A percentile compares a stretch with the other conserved stretches of the same genome.
These are phyloP conservation scores for Marcusenius ussheri DNA, from an alignment of 2,113 vertebrate species.

Conservation along the genomic window DNA sequence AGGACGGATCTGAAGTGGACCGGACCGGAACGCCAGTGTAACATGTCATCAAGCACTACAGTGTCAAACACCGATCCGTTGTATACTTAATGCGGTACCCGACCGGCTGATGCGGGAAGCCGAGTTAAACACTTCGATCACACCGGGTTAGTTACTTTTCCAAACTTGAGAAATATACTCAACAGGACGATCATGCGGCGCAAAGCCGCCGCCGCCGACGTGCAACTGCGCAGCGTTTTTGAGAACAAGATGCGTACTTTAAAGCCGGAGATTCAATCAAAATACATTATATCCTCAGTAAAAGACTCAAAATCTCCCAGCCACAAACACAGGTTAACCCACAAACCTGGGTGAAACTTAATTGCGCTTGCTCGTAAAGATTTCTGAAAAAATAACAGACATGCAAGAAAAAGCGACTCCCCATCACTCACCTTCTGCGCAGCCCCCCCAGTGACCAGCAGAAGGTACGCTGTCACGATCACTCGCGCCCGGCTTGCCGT, in stretches of 20 bases:
- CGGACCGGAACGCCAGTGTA: not conserved
- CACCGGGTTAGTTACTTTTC: not conserved
- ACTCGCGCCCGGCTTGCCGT: conserved; percentile 44
- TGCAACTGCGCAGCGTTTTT: not conserved
- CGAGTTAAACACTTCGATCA: not conserved
- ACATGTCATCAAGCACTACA: not conserved
- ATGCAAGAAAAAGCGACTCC: conserved; percentile 27
- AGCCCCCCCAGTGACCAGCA: conserved; percentile 52
- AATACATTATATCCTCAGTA: not conserved
- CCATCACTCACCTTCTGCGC: conserved; percentile 58
- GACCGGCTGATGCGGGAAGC: not conserved
- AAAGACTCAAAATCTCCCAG: not conserved
- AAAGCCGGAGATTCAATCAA: not conserved
- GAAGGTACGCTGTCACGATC: conserved; percentile 52
- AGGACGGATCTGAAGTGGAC: not conserved
- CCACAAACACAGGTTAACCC: not conserved
- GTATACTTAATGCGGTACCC: not conserved
- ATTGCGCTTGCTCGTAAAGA: not conserved
- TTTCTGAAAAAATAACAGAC: not conserved
- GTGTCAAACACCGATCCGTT: not conserved
- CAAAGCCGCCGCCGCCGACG: not conserved
- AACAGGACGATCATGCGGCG: not conserved
- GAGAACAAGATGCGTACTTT: not conserved
- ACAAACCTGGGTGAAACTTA: not conserved
- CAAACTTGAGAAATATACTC: not conserved